phyloP scores from a whole-genome alignment of 2,888 invertebrate species.

The Xestoiulus laeticollis region DNA sequence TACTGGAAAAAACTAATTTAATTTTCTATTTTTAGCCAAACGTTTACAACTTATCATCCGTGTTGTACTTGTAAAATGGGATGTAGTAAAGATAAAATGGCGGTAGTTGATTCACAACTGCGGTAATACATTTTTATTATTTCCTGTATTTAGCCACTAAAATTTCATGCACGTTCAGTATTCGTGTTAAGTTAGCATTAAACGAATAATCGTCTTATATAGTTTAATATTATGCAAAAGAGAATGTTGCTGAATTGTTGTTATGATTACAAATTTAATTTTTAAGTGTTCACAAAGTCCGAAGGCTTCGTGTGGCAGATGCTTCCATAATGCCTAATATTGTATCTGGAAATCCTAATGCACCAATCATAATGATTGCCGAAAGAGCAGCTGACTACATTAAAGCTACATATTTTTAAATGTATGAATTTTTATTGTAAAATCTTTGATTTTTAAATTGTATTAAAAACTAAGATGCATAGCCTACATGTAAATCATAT shows the following conservation, averaged over 20 bases:
- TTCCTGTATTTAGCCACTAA: background rate
- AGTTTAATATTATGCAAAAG: background rate
- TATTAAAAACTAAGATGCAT: no score
- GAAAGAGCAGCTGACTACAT: conserved; percentile 35
- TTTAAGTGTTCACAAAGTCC: conserved; percentile 60
- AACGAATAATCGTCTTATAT: no score
- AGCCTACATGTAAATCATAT: no score
- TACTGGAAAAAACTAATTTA: no score
- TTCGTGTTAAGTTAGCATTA: no score
- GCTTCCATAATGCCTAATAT: conserved; percentile 68
- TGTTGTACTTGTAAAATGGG: conserved; percentile 69
- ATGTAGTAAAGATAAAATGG: conserved; percentile 61
- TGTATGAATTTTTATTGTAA: no score
- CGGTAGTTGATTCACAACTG: conserved; percentile 65
- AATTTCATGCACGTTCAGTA: no score
- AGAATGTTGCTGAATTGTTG: no score
- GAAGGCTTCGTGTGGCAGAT: conserved; percentile 67
- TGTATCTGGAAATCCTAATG: conserved; percentile 63
- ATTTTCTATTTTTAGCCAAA: background rate
- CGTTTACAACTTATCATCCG: conserved; percentile 66
- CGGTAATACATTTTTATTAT: background rate
- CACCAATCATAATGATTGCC: conserved; percentile 51
- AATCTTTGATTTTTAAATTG: no score
- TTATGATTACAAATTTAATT: no score
- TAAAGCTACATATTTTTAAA: background rate